Percentiles rank a stretch among this genome's conserved stretches.
phyloP scores from a whole-genome alignment of 1,140 invertebrate genomes.

The Drosophila ironensis region DNA sequence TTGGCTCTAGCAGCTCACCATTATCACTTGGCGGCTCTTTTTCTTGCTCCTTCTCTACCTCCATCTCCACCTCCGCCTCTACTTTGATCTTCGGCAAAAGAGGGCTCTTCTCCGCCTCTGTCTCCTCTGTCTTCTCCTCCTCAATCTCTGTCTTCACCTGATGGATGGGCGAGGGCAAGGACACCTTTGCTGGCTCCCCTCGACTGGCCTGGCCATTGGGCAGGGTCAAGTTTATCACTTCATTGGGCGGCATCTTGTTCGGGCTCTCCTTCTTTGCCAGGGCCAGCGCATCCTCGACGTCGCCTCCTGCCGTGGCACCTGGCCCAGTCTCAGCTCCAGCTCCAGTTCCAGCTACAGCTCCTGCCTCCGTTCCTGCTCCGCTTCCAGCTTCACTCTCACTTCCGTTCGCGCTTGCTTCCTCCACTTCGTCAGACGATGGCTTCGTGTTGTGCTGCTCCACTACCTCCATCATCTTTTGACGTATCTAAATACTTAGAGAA shows the following conservation, averaged over 20 bases:
- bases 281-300: too few relatives aligned
- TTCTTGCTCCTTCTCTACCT: too few relatives aligned
- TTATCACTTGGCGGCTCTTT: constrained; percentile 4
- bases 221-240: constrained; percentile 34
- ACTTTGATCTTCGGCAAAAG: background rate
- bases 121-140: background rate
- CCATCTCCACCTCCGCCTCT: background rate
- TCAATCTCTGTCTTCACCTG: background rate
- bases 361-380: constrained; percentile 1
- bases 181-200: background rate
- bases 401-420: constrained; percentile 26
- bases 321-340: constrained; percentile 16
- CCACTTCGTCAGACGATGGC: constrained; percentile 55
- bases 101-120: background rate
- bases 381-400: constrained; percentile 10
- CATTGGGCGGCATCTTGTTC: constrained; percentile 10
- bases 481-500: too few relatives aligned
- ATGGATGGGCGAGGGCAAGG: background rate
- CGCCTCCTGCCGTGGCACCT: background rate
- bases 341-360: constrained; percentile 32
- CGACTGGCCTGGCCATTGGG: constrained; percentile 19
- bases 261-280: background rate
- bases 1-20: background rate
- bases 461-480: constrained; percentile 64
- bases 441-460: constrained; percentile 62